Evolutionary conservation across 2,113 vertebrate species (phyloP), one percentile per base, ranked within the genome.

Genomic region (Aegotheles bennettii): DNA sequence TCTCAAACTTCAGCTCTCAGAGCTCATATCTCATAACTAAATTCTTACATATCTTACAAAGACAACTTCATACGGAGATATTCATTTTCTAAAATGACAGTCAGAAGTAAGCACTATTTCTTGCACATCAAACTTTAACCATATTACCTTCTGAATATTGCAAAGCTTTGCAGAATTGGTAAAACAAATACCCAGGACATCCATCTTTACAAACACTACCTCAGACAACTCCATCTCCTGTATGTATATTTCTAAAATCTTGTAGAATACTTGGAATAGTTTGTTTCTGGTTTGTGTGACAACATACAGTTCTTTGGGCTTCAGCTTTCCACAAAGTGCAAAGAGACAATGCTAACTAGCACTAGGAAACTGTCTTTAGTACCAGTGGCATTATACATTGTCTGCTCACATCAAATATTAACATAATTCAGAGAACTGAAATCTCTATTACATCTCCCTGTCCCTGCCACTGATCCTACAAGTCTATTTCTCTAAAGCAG

Each of bases 121-220:
- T 48, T 75, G 25, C 23, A 54, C 4, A 64, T 36, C 19, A 51
- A 94, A 31, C 14, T 33, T 69, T 15, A 9, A 40, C 73, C 64
- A 38, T 31, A 40, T 17, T 78, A 50, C 1, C 11, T 35, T 47
- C 19, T 31, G 3, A 80, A 59, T 47, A 36, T 0, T 65, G 8
- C 16, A 54, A 81, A 87, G 4, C 13, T 81, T 61, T 54, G 31
- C 11, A 45, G 36, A 16, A 45, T 14, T 70, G 7, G 3, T 61
- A 11, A 19, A 69, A 81, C 0, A 0, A 82, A 59, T 19, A 65
- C 3, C 11, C n/a, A 42, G 11, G 10, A 51, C 4, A 23, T 35
- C 9, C 20, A 48, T 16, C 64, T 87, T 82, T 19, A 50, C 14
- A 45, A 78, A 40, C 9, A 23, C 11, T 20, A 28, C 5, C n/a